These are phyloP conservation scores for Aporophyla lueneburgensis DNA, from an alignment of 2,888 invertebrate genomes.

Conservation along the genomic window DNA sequence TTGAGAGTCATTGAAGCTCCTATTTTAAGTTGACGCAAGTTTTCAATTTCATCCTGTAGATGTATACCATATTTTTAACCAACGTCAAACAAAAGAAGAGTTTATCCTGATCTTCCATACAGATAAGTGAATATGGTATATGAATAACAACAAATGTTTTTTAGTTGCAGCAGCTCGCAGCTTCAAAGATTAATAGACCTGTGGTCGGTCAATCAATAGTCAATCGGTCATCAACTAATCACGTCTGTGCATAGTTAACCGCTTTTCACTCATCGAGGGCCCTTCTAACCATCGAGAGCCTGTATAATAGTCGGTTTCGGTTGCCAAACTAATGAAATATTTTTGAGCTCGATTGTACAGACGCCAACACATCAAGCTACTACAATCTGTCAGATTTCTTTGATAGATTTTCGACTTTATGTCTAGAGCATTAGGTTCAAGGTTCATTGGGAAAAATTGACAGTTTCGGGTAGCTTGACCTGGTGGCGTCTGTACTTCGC, in stretches of 20 bases:
- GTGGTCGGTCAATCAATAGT: slow-evolving; percentile 27
- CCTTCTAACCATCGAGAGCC: not conserved
- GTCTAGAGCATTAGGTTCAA: too few relatives aligned
- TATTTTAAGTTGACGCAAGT: too few relatives aligned
- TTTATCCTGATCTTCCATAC: not conserved
- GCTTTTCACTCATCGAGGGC: slow-evolving; percentile 4
- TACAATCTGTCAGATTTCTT: too few relatives aligned
- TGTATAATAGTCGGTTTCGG: not conserved
- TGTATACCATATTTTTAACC: too few relatives aligned
- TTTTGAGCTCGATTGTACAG: slow-evolving; percentile 1
- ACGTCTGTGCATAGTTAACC: slow-evolving; percentile 19
- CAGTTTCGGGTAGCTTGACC: too few relatives aligned
- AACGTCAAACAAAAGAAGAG: not conserved
- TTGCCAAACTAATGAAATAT: not conserved
- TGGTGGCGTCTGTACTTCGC: too few relatives aligned
- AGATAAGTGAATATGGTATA: too few relatives aligned
- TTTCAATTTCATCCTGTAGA: too few relatives aligned
- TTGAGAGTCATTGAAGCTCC: too few relatives aligned
- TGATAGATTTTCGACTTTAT: too few relatives aligned
- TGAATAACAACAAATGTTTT: not conserved
- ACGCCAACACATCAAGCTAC: too few relatives aligned
- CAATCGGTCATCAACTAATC: not conserved
- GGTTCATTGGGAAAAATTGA: too few relatives aligned
- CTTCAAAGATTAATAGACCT: not conserved
- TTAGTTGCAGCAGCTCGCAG: not conserved